Evolutionary conservation across 2,888 invertebrate genomes (phyloP).

Genomic region (Caenorhabditis angaria): DNA sequence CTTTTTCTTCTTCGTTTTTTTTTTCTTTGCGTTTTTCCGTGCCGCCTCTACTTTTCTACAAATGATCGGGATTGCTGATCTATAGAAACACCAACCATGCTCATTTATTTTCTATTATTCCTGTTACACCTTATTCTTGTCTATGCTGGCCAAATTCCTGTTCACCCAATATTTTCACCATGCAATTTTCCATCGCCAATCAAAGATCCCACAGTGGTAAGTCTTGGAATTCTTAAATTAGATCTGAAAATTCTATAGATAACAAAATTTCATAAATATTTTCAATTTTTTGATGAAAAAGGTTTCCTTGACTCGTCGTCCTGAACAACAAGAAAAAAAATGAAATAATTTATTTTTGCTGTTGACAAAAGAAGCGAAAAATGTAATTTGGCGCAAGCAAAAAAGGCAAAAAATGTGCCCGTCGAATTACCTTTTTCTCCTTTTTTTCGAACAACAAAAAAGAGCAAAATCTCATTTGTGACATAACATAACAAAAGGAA

Average conservation of each 20-base stretch:
- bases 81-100: neutral
- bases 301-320: conserved; percentile 26
- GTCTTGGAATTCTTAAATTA: conserved; percentile 9
- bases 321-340: conserved; percentile 12
- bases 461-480: conserved; percentile 1
- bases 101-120: neutral
- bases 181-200: conserved; percentile 59
- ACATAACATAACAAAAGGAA: neutral
- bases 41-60: no score
- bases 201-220: conserved; percentile 36
- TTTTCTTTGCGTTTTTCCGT: no score
- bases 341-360: neutral
- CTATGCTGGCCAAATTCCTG: conserved; percentile 45
- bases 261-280: neutral
- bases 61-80: no score
- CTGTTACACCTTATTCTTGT: neutral
- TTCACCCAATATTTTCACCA: conserved; percentile 56
- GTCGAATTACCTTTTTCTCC: neutral
- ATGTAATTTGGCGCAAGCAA: conserved; percentile 32
- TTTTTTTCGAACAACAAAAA: neutral
- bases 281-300: neutral
- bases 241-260: neutral
- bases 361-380: conserved; percentile 5
- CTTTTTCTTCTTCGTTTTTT: no score
- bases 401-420: conserved; percentile 13